Evolutionary conservation across 2,113 vertebrate species (phyloP), one percentile per base, ranked within the genome.

Genomic region (Cyphomyrus discorhynchus): DNA sequence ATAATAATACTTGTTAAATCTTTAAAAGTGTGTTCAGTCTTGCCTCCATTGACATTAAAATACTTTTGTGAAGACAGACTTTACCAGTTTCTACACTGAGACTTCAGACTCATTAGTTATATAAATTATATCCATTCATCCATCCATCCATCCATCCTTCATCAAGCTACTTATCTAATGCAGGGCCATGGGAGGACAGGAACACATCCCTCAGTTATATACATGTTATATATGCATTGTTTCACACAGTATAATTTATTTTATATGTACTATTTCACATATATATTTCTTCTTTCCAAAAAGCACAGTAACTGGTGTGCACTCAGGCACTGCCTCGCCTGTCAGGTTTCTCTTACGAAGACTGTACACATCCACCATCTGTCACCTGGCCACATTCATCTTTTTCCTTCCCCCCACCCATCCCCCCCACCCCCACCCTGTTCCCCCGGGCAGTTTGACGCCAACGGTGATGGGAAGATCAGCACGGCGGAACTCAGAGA

Each of bases 381-480:
- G 80, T 35, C 35, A 19, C 9, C 17, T 58, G 83, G 2, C 27
- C 56, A 4, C 21, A 90, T 17, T 82, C 85, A 11, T 84, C 74
- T 88, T 8, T 88, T 42, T 62, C 27, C 39, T 49, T 90, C 93
- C 90, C 92, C 21, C 17, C 24, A 9, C 24, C 58, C 24, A 0
- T 4, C 11, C 70, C 31, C 31, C 27, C 31, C 66, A 11, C 66
- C 31, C 70, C 35, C 70, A 6, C 31, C 70, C 70, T 10, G 27
- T 39, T 77, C 31, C 70, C 70, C 31, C 13, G 70, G 35, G 35
- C 70, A 99, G 98, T 99, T 99, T 92, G 98, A 99, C 92, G 97
- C 98, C 39, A 99, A 99, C 0, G 98, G 98, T 7, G 98, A 99
- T 1, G 98, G 98, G 3, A 96, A 98, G 93, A 99, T 99, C 93